Conservation (phyloP, 2,113 vertebrate genomes). For the Tichodroma muraria region DNA sequence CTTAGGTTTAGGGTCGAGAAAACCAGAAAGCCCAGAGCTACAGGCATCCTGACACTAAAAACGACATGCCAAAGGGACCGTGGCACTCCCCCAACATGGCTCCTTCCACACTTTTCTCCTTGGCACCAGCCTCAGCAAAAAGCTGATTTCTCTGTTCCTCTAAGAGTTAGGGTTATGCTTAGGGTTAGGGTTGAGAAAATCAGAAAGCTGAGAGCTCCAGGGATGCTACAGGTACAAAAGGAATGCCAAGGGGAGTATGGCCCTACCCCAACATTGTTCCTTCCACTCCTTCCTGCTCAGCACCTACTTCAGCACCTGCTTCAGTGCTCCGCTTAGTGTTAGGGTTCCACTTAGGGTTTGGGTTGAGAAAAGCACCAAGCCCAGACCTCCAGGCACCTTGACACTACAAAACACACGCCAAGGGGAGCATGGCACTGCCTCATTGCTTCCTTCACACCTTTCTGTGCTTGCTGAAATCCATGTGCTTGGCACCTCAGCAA, state of each 20-base stretch:
- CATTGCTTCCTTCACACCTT: neutral
- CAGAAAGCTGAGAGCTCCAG: neutral
- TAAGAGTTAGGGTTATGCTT: neutral
- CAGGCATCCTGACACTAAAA: neutral
- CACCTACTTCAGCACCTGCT: neutral
- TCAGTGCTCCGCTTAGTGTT: neutral
- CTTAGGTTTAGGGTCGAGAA: neutral
- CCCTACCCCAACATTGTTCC: too few species aligned
- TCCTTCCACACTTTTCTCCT: neutral
- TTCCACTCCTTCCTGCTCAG: neutral
- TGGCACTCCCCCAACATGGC: neutral
- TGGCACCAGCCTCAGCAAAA: neutral
- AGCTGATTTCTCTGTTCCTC: neutral
- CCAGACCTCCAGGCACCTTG: neutral
- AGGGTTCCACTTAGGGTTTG: neutral
- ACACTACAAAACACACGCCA: too few species aligned
- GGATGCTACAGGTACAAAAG: neutral
- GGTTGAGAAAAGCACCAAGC: neutral
- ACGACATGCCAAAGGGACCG: neutral
- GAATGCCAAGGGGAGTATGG: neutral
- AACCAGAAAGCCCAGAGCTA: neutral
- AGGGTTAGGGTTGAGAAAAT: neutral
- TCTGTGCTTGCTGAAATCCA: accelerated
- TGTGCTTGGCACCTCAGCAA: neutral
- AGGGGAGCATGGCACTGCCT: accelerated